Evolutionary conservation across 2,888 invertebrate genomes (phyloP).

Genomic region (Torymus aiolomorphi): DNA sequence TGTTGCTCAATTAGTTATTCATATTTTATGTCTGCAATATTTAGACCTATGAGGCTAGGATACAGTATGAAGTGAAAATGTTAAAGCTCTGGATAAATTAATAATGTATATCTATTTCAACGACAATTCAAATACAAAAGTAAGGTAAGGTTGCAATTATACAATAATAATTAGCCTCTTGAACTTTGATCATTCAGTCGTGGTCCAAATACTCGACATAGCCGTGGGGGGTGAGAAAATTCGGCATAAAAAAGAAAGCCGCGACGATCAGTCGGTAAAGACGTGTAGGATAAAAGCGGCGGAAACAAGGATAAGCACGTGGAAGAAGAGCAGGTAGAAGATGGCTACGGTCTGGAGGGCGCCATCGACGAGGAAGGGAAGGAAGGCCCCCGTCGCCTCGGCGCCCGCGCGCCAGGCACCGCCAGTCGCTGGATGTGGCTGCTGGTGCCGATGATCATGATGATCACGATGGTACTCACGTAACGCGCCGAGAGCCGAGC

Average conservation of each 20-base stretch:
- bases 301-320: conserved; percentile 24
- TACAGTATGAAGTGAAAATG: too few species aligned
- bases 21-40: background rate
- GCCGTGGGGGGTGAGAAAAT: background rate
- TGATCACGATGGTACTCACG: conserved; percentile 64
- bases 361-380: conserved; percentile 22
- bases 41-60: background rate
- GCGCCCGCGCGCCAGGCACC: conserved; percentile 18
- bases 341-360: conserved; percentile 27
- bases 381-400: conserved; percentile 8
- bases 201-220: background rate
- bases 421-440: conserved; percentile 6
- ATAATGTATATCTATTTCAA: too few species aligned
- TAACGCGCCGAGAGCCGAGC: conserved; percentile 60
- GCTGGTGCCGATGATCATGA: background rate
- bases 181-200: too few species aligned
- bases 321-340: conserved; percentile 46
- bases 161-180: too few species aligned
- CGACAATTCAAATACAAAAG: too few species aligned
- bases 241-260: background rate
- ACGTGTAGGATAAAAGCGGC: conserved; percentile 33
- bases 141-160: too few species aligned
- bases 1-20: conserved; percentile 36
- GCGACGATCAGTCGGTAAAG: conserved; percentile 21
- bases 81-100: too few species aligned